These are phyloP conservation scores for Talpa occidentalis DNA, from an alignment of 2,113 vertebrate species.

Conservation along the genomic window DNA sequence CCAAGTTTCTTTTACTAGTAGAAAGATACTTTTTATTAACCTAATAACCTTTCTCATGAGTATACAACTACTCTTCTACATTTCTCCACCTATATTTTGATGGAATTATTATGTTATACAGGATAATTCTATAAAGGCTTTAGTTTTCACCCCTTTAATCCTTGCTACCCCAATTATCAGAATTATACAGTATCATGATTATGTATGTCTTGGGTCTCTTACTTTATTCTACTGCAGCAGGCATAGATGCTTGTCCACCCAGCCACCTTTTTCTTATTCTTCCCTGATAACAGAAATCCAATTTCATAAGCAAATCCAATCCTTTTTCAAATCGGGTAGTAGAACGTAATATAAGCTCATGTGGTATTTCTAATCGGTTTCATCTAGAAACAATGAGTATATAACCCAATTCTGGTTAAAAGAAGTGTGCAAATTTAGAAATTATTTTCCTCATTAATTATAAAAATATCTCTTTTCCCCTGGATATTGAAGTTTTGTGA, in stretches of 20 bases:
- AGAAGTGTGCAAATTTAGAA: conserved; percentile 3
- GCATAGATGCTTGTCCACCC: not conserved
- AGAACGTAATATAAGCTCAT: not conserved
- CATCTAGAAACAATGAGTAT: not conserved
- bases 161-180: not conserved
- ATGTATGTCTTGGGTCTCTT: not conserved
- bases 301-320: not conserved
- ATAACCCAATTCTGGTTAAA: not conserved
- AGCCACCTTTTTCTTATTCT: not conserved
- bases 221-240: not conserved
- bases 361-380: not conserved
- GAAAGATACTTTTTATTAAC: not conserved
- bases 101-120: not conserved
- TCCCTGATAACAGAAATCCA: not conserved
- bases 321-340: not conserved
- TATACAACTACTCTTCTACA: not conserved
- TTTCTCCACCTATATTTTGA: not conserved
- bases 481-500: not conserved
- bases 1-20: not conserved
- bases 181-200: not conserved
- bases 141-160: not conserved
- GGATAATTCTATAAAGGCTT: not conserved
- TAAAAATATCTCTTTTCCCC: not conserved
- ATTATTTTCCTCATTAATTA: not conserved
- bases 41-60: not conserved